Base-by-base conservation (phyloP, 2,797 vertebrate genomes). In the Threskiornis aethiopicus region DNA sequence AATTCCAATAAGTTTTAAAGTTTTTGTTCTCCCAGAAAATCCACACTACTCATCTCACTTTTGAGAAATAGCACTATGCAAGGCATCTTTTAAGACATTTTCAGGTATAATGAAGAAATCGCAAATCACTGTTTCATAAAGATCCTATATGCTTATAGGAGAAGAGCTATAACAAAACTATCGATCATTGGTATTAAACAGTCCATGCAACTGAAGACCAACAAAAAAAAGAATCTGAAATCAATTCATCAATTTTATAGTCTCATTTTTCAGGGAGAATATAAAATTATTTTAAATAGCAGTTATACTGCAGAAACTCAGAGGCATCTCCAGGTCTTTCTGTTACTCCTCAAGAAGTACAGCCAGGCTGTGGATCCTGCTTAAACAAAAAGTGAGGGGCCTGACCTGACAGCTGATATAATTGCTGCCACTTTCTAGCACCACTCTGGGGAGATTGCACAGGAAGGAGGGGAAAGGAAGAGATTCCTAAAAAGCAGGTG, bases 81-180 rank as follows among this genome's bases (percentile, higher is more conserved):
- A 89, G 17, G 37, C 33, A 71, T 42, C 52, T 81, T 88, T 70
- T 58, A 84, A 79, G 39, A 71, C 29, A 33, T 75, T 91, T 86
- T 67, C 44, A 73, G 37, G 37, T 19, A 76, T 25, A 84, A 90
- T 15, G 39, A 78, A 81, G 47, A 93, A 90, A 93, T 46, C 29
- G 35, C 61, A 93, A 83, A 80, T 76, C 58, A 84, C 39, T 92
- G 72, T 88, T 93, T 85, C 69, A 70, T 62, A 42, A 84, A 71
- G 37, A 76, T 76, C 51, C 16, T 66, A 47, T 20, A 69, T 44
- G n/a, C 39, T 79, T 77, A 84, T 9, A 87, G 65, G 28, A 70
- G 64, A 89, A 80, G 35, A 92, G 20, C 33, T 59, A 12, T 55
- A 88, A 93, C 55, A 51, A 79, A 87, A 52, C 59, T 81, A 71